Evolutionary conservation across 92 coral and sea anemone genomes (phyloP).

Genomic region (Parazoanthus swiftii): DNA sequence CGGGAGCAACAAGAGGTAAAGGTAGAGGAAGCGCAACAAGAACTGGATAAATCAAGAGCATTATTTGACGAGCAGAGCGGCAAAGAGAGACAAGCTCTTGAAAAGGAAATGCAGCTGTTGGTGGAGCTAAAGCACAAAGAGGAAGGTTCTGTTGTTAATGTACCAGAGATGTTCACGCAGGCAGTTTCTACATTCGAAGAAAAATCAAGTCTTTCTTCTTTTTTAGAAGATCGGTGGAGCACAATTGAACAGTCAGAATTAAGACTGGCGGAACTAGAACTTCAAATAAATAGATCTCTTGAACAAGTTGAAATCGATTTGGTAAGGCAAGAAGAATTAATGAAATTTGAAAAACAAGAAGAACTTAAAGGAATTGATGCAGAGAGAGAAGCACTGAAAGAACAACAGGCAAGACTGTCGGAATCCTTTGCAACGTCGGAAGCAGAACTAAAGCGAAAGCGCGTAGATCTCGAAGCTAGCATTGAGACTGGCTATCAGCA

Average conservation of each 20-base stretch:
- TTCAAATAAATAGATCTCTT: conserved; percentile 64
- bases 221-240: conserved; percentile 84
- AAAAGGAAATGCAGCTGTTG: conserved; percentile 62
- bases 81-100: conserved; percentile 56
- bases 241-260: conserved; percentile 81
- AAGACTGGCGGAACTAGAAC: conserved; percentile 84
- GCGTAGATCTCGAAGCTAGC: conserved; percentile 59
- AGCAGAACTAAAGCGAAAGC: conserved; percentile 46
- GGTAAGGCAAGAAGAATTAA: conserved; percentile 54
- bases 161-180: conserved; percentile 43
- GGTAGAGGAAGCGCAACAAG: conserved; percentile 63
- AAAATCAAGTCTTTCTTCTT: conserved; percentile 52
- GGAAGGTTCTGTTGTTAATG: conserved; percentile 19
- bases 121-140: conserved; percentile 57
- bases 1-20: conserved; percentile 71
- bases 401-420: conserved; percentile 55
- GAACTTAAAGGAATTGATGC: conserved; percentile 59
- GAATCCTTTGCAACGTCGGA: conserved; percentile 52
- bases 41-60: conserved; percentile 62
- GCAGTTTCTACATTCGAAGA: conserved; percentile 51
- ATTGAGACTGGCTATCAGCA: conserved; percentile 60
- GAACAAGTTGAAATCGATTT: conserved; percentile 71
- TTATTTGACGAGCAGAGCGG: conserved; percentile 62
- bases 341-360: conserved; percentile 70
- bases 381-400: conserved; percentile 30